A percentile compares a stretch with the other conserved stretches of the same genome.
Conservation (phyloP, 2,888 invertebrate species). For the Lepeophtheirus nordmannii region DNA sequence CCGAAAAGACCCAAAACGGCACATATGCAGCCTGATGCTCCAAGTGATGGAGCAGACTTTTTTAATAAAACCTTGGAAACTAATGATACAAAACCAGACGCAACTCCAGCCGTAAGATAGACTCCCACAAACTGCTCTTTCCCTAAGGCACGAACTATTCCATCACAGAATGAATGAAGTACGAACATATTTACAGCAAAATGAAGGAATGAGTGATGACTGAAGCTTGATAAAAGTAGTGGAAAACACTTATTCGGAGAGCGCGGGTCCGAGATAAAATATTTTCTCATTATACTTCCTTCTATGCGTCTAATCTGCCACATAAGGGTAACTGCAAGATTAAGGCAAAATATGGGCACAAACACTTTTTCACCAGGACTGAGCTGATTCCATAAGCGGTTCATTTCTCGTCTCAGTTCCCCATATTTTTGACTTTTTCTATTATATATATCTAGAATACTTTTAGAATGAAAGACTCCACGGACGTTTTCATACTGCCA, state of each 20-base stretch:
- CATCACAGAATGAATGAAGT: constrained; percentile 59
- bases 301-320: constrained; percentile 62
- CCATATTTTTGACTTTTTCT: constrained; percentile 19
- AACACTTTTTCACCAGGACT: constrained; percentile 60
- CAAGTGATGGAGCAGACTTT: constrained; percentile 3
- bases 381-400: constrained; percentile 54
- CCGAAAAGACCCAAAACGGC: constrained; percentile 73
- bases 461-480: constrained; percentile 25
- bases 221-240: constrained; percentile 86
- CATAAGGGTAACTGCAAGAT: constrained; percentile 58
- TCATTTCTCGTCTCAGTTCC: constrained; percentile 34
- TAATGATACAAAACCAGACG: constrained; percentile 71
- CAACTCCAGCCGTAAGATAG: constrained; percentile 71
- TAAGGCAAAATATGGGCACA: constrained; percentile 58
- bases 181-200: constrained; percentile 91
- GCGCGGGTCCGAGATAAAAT: constrained; percentile 62
- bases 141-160: constrained; percentile 45
- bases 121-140: constrained; percentile 80
- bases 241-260: constrained; percentile 56
- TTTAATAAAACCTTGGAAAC: constrained; percentile 49
- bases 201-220: constrained; percentile 73
- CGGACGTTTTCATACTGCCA: constrained; percentile 67
- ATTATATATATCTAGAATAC: neutral
- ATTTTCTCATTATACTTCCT: constrained; percentile 62
- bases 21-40: constrained; percentile 77